Evolutionary conservation across 2,888 invertebrate species (phyloP).

Genomic region (Ormyrus pomaceus): DNA sequence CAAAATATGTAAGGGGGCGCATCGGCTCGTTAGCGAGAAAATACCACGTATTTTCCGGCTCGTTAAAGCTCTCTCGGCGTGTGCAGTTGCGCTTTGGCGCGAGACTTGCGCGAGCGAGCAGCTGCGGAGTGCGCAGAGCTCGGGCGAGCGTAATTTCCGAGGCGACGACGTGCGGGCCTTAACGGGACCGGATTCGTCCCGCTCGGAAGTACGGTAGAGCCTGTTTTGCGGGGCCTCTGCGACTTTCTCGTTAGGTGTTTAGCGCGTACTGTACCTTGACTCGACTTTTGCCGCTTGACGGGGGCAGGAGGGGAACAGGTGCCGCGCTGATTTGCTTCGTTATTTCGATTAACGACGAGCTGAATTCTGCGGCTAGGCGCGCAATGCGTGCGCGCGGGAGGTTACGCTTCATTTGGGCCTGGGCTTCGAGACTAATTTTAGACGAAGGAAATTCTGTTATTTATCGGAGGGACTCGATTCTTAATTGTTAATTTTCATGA

Average conservation of each 20-base stretch:
- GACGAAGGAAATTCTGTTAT: no score
- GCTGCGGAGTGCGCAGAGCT: background rate
- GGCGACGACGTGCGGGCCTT: slow-evolving; percentile 12
- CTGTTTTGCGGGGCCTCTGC: no score
- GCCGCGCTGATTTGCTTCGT: background rate
- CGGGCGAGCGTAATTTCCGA: slow-evolving; percentile 15
- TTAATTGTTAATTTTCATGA: no score
- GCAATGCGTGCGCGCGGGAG: no score
- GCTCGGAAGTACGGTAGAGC: slow-evolving; percentile 17
- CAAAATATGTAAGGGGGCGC: slow-evolving; percentile 36
- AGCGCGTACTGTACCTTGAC: background rate
- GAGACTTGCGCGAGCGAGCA: background rate
- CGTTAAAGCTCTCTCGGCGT: slow-evolving; percentile 13
- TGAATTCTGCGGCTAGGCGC: no score
- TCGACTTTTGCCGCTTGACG: background rate
- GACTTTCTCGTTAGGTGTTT: background rate
- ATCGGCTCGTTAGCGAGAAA: slow-evolving; percentile 37
- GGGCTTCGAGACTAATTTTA: no score
- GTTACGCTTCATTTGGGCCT: no score
- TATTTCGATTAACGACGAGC: no score
- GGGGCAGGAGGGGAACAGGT: background rate
- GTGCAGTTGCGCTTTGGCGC: background rate
- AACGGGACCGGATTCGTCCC: slow-evolving; percentile 28
- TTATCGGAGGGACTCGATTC: no score
- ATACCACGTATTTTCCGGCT: slow-evolving; percentile 40